Evolutionary conservation across 2,113 vertebrate species (phyloP).

Genomic region (Chloropsis hardwickii): DNA sequence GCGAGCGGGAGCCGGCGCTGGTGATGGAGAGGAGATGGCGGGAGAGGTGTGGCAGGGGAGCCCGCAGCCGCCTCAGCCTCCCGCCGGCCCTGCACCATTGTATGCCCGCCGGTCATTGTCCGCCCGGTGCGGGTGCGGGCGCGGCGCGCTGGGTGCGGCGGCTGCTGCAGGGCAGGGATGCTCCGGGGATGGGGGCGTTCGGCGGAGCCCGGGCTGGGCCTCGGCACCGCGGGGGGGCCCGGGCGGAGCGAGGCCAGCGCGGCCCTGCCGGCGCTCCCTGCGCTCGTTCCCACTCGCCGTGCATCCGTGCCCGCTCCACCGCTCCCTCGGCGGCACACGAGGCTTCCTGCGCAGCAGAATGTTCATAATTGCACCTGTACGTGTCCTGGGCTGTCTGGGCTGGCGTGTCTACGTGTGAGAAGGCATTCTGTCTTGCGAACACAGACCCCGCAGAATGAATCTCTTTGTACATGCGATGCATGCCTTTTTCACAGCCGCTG

Average conservation of each 20-base stretch:
- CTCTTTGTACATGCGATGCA: background rate
- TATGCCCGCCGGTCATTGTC: background rate
- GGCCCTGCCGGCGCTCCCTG: background rate
- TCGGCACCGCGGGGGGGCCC: background rate
- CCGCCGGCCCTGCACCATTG: background rate
- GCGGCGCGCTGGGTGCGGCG: background rate
- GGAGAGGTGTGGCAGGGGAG: slow-evolving; percentile 1
- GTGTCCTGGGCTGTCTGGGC: background rate
- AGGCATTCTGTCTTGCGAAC: background rate
- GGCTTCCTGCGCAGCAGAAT: background rate
- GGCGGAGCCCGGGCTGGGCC: background rate
- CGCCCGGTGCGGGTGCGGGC: background rate
- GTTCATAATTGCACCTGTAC: background rate
- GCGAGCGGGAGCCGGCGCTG: background rate
- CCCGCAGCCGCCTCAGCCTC: background rate
- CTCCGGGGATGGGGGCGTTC: background rate
- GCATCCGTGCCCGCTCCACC: background rate
- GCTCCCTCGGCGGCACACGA: background rate
- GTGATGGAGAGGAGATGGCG: background rate
- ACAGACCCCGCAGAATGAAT: background rate
- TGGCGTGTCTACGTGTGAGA: background rate
- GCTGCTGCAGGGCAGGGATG: background rate
- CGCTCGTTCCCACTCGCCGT: background rate
- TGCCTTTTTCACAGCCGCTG: background rate
- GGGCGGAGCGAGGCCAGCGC: background rate